phyloP scores from a whole-genome alignment of 2,888 invertebrate genomes.

The Nesidiocoris tenuis region DNA sequence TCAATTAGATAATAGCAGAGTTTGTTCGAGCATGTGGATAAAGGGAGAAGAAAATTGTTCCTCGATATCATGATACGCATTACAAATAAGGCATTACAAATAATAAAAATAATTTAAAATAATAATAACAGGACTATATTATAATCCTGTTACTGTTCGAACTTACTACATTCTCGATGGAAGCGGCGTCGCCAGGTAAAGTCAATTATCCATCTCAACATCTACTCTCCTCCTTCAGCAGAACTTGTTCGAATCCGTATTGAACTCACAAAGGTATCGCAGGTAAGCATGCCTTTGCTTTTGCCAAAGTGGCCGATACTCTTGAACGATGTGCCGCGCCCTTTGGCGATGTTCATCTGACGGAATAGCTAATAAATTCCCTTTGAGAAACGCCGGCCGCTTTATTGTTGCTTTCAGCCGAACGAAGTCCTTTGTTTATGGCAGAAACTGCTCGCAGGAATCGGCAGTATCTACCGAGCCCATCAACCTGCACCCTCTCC shows the following conservation, averaged over 20 bases:
- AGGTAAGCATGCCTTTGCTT: not conserved
- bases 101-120: too few species aligned
- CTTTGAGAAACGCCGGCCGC: not conserved
- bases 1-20: too few species aligned
- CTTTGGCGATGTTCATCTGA: not conserved
- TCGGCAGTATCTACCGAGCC: not conserved
- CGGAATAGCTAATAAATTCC: not conserved
- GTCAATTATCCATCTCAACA: too few species aligned
- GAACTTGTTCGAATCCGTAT: not conserved
- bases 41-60: too few species aligned
- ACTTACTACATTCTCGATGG: too few species aligned
- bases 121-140: too few species aligned
- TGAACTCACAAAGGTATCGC: not conserved
- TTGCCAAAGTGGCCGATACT: not conserved
- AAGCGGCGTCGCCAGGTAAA: too few species aligned
- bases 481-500: not conserved
- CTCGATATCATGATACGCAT: too few species aligned
- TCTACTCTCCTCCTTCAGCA: too few species aligned
- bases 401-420: not conserved
- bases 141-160: too few species aligned
- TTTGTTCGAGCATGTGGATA: too few species aligned
- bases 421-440: not conserved
- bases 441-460: not conserved
- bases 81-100: too few species aligned
- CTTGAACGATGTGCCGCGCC: not conserved